Percentiles rank a stretch among this genome's conserved stretches.
Evolutionary conservation across 2,888 invertebrate genomes (phyloP).

Genomic region (Agrilus biguttatus): DNA sequence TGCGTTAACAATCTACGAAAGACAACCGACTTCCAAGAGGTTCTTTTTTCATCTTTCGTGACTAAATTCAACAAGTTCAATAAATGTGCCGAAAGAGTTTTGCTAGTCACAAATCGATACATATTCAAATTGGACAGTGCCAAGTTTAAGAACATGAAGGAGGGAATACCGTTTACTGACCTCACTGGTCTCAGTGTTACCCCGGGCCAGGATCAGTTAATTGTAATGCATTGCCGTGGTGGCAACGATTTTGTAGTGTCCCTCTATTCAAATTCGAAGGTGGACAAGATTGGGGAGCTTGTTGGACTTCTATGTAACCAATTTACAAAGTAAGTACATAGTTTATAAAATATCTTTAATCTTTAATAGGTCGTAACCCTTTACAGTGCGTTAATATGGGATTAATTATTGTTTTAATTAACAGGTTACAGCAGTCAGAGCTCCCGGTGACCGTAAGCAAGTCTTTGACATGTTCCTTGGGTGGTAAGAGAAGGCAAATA

Average conservation of each 20-base stretch:
- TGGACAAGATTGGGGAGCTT: slow-evolving; percentile 77
- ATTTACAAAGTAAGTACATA: slow-evolving; percentile 54
- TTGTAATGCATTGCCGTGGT: slow-evolving; percentile 71
- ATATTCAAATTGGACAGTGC: slow-evolving; percentile 78
- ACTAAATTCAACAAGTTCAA: slow-evolving; percentile 55
- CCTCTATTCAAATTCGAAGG: slow-evolving; percentile 35
- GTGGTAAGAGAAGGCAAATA: slow-evolving; percentile 56
- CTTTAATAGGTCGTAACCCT: no score
- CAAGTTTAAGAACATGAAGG: slow-evolving; percentile 78
- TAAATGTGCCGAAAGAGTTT: slow-evolving; percentile 65
- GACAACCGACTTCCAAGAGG: slow-evolving; percentile 44
- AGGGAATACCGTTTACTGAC: slow-evolving; percentile 36
- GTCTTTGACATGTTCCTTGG: slow-evolving; percentile 69
- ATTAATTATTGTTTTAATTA: slow-evolving; percentile 9
- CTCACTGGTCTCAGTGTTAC: slow-evolving; percentile 76
- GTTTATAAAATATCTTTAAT: no score
- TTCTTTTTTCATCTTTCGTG: slow-evolving; percentile 52
- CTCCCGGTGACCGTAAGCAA: slow-evolving; percentile 59
- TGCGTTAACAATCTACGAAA: slow-evolving; percentile 54
- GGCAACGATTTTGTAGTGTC: slow-evolving; percentile 86
- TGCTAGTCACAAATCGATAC: slow-evolving; percentile 70
- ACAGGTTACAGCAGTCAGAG: slow-evolving; percentile 54
- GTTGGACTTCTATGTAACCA: slow-evolving; percentile 67
- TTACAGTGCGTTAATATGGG: no score
- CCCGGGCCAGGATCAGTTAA: slow-evolving; percentile 73